Base-by-base conservation (phyloP, 2,888 invertebrate species). In the Tenthredo scrophulariae region DNA sequence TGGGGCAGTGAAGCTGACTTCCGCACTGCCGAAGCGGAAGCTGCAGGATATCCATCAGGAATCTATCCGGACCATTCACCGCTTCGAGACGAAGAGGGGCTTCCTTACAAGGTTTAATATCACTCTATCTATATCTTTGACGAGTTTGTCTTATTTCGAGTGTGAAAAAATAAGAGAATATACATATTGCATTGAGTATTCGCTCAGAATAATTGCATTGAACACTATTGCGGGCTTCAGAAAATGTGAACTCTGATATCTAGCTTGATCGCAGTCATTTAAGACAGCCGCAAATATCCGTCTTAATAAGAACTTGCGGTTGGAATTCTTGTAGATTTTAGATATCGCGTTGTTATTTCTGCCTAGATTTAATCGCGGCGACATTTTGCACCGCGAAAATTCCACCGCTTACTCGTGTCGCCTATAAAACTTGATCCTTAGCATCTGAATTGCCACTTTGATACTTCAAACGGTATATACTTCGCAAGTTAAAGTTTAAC, bases 1-100 rank as follows among this genome's bases (percentile, higher is more conserved):
- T 91, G 91, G 90, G 89, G 88, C 88, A 91, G 89, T 87, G 90
- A 90, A 87, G 87, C 87, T 82, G 90, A 90, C 84, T 88, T 89
- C 75, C 90, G 89, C 75, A 85, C 88, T 22, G 88, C 87, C 82
- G 89, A 89, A 87, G 87, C 89, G 87, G 90, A 89, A 87, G 87
- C 88, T 75, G 54, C 54, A n/a, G 89, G 86, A 84, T 86, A 58
- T n/a, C 86, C 87, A 26, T 85, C 88, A 79, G 88, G 85, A 37
- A 87, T 84, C 58, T 87, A 86, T 80, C 84, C 85, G 50, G 29
- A 75, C 15, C 62, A 58, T 22, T 67, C 77, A 29, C 79, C 85
- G 75, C 79, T 87, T 58, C 84, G 87, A 79, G 88, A 90, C 84
- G 90, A 90, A 84, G 90, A 90, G 86, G 86, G 88, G 84, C 85